These are phyloP conservation scores for Sesia bembeciformis DNA, from an alignment of 2,888 invertebrate species.

Conservation along the genomic window DNA sequence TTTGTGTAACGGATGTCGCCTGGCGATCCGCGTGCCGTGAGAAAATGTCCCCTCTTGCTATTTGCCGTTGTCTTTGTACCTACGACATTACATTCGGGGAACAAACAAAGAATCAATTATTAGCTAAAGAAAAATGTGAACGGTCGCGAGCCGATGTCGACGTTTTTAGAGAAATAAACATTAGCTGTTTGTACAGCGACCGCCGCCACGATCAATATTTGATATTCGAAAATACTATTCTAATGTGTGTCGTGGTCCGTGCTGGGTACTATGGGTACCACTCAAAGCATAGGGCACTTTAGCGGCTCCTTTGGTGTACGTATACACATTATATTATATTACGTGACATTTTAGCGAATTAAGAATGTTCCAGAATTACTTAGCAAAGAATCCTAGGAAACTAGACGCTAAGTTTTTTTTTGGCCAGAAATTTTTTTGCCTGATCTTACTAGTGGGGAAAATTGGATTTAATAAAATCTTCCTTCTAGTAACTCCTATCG, in stretches of 20 bases:
- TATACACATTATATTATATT: not conserved
- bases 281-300: slow-evolving; percentile 52
- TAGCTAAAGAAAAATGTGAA: slow-evolving; percentile 65
- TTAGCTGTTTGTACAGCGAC: slow-evolving; percentile 65
- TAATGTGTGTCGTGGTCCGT: slow-evolving; percentile 55
- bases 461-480: too few species aligned
- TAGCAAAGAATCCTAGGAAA: too few species aligned
- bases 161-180: slow-evolving; percentile 72
- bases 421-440: too few species aligned
- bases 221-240: slow-evolving; percentile 72
- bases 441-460: too few species aligned
- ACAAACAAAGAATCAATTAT: slow-evolving; percentile 69
- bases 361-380: too few species aligned
- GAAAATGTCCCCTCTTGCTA: slow-evolving; percentile 40
- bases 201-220: slow-evolving; percentile 63
- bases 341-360: not conserved
- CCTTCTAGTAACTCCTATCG: too few species aligned
- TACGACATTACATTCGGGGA: slow-evolving; percentile 43
- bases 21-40: slow-evolving; percentile 32
- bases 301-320: slow-evolving; percentile 57
- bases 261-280: slow-evolving; percentile 22
- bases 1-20: slow-evolving; percentile 24
- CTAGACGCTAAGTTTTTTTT: too few species aligned
- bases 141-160: slow-evolving; percentile 59
- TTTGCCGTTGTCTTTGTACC: slow-evolving; percentile 44